Evolutionary conservation across 1,140 invertebrate genomes (phyloP).

Genomic region (Heliconius congener): DNA sequence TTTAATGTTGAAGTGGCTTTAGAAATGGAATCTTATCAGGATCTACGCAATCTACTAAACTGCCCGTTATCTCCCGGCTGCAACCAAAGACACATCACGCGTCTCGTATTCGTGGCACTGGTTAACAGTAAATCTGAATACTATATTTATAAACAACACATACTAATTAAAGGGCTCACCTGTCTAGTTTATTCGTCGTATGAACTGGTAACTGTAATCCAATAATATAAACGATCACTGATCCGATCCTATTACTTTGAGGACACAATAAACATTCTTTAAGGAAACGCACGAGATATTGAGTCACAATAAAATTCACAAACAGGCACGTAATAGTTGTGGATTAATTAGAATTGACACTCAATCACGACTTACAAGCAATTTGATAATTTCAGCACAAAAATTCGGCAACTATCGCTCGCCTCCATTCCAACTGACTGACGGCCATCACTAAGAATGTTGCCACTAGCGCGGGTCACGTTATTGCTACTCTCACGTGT

Average conservation of each 20-base stretch:
- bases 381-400: constrained; percentile 66
- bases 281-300: constrained; percentile 57
- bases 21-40: constrained; percentile 69
- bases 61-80: constrained; percentile 73
- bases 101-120: constrained; percentile 65
- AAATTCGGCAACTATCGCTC: constrained; percentile 62
- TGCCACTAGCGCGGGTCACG: constrained; percentile 66
- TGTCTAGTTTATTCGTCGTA: constrained; percentile 61
- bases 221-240: constrained; percentile 69
- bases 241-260: constrained; percentile 75
- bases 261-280: constrained; percentile 75
- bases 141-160: constrained; percentile 30
- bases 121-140: constrained; percentile 26
- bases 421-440: constrained; percentile 65
- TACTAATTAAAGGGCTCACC: constrained; percentile 54
- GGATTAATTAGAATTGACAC: constrained; percentile 59
- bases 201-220: constrained; percentile 76
- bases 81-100: constrained; percentile 55
- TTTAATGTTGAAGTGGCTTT: constrained; percentile 30
- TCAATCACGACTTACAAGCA: constrained; percentile 59
- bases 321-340: constrained; percentile 57
- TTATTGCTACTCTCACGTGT: constrained; percentile 64
- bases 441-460: constrained; percentile 78
- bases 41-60: constrained; percentile 70
- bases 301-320: constrained; percentile 65